Evolutionary conservation across 2,888 invertebrate species (phyloP).

Genomic region (Piscicola geometra): DNA sequence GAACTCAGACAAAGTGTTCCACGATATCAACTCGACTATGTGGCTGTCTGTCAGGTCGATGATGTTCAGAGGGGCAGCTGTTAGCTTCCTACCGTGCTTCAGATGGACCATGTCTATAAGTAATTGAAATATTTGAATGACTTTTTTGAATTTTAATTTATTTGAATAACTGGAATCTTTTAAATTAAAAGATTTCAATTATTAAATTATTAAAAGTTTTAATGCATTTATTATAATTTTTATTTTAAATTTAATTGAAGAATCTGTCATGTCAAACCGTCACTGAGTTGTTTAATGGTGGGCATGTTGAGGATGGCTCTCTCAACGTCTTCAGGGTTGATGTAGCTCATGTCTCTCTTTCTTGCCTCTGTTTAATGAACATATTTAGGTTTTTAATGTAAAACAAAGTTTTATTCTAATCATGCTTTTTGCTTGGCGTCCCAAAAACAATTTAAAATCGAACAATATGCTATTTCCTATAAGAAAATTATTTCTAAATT

Average conservation of each 20-base stretch:
- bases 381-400: too few species aligned
- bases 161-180: neutral
- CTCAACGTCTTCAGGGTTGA: conserved; percentile 36
- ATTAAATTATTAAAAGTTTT: neutral
- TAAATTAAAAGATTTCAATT: neutral
- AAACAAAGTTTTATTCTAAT: too few species aligned
- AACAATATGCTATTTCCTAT: too few species aligned
- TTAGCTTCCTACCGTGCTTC: conserved; percentile 30
- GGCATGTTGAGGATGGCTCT: conserved; percentile 34
- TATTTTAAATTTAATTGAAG: neutral
- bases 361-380: neutral
- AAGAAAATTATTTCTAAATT: too few species aligned
- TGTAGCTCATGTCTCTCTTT: conserved; percentile 22
- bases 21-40: conserved; percentile 23
- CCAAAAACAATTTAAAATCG: too few species aligned
- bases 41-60: conserved; percentile 24
- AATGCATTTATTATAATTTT: neutral
- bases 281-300: conserved; percentile 24
- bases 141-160: neutral
- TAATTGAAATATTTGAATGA: neutral
- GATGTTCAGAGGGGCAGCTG: conserved; percentile 14
- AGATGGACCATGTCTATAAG: conserved; percentile 32
- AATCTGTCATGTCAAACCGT: conserved; percentile 21
- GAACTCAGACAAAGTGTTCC: conserved; percentile 21
- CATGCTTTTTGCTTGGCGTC: too few species aligned